A percentile compares a stretch with the other conserved stretches of the same genome.
phyloP scores from a whole-genome alignment of 2,888 invertebrate species.

The Petrolisthes manimaculis region DNA sequence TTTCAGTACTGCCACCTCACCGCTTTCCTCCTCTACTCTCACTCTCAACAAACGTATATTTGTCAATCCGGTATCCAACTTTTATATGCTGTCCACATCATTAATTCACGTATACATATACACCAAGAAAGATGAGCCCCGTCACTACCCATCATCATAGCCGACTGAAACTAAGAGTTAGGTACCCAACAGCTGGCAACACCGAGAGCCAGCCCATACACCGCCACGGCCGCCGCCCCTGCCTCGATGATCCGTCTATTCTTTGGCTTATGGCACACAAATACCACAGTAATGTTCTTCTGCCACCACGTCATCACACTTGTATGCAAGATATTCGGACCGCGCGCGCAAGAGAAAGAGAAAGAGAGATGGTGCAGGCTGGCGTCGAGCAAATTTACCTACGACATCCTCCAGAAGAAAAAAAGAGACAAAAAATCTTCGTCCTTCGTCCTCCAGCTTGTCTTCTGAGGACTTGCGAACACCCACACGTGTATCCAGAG shows the following conservation, averaged over 20 bases:
- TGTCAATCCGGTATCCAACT: background rate
- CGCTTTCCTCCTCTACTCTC: background rate
- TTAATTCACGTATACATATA: too few relatives aligned
- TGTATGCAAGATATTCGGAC: background rate
- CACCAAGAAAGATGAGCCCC: too few relatives aligned
- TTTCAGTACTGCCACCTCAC: conserved; percentile 37
- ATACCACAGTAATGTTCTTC: background rate
- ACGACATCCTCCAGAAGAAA: too few relatives aligned
- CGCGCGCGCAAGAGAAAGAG: background rate
- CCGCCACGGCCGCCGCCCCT: conserved; percentile 12
- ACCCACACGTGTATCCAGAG: too few relatives aligned
- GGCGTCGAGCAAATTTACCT: too few relatives aligned
- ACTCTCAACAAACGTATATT: background rate
- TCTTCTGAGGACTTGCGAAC: too few relatives aligned
- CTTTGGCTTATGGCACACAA: conserved; percentile 15
- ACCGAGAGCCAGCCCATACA: background rate
- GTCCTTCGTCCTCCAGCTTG: too few relatives aligned
- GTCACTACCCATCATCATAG: too few relatives aligned
- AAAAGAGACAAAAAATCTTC: too few relatives aligned
- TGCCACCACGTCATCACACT: conserved; percentile 21
- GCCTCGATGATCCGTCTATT: conserved; percentile 30
- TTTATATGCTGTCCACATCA: too few relatives aligned
- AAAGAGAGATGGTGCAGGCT: background rate
- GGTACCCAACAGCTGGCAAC: conserved; percentile 26
- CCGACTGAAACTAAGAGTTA: background rate